Percentiles rank a stretch among this genome's conserved stretches.
phyloP scores from a whole-genome alignment of 1,140 invertebrate species.

The Caenorhabditis brenneri region DNA sequence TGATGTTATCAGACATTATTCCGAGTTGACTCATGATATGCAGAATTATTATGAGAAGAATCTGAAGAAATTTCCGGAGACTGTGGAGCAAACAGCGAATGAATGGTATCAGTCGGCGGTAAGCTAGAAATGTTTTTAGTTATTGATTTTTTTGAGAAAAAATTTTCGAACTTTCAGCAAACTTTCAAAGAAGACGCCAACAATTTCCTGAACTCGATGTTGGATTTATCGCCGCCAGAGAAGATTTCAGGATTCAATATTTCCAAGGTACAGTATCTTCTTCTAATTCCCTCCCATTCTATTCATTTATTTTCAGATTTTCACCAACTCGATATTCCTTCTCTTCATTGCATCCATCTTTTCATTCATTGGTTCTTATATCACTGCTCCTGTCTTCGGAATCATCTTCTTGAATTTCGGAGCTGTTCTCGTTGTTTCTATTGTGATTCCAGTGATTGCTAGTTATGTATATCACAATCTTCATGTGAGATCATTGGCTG shows the following conservation, averaged over 20 bases:
- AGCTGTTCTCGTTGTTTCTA: background rate
- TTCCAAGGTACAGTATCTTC: background rate
- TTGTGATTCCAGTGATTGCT: background rate
- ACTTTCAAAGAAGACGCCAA: background rate
- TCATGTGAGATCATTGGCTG: background rate
- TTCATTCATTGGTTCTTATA: background rate
- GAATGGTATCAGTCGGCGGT: background rate
- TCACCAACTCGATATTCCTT: background rate
- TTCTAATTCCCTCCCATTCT: background rate
- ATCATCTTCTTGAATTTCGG: background rate
- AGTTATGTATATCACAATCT: background rate
- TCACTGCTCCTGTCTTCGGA: background rate
- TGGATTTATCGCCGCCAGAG: background rate
- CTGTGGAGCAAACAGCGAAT: background rate
- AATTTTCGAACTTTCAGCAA: background rate
- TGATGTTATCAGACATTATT: slow-evolving; percentile 17
- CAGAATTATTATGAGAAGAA: background rate
- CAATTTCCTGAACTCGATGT: background rate
- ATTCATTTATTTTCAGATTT: background rate
- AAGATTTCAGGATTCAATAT: background rate
- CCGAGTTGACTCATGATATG: background rate
- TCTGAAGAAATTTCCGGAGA: background rate
- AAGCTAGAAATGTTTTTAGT: background rate
- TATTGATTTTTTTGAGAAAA: background rate
- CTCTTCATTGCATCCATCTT: background rate